Evolutionary conservation across 2,113 vertebrate species (phyloP).

Genomic region (Cercopithecus mona): DNA sequence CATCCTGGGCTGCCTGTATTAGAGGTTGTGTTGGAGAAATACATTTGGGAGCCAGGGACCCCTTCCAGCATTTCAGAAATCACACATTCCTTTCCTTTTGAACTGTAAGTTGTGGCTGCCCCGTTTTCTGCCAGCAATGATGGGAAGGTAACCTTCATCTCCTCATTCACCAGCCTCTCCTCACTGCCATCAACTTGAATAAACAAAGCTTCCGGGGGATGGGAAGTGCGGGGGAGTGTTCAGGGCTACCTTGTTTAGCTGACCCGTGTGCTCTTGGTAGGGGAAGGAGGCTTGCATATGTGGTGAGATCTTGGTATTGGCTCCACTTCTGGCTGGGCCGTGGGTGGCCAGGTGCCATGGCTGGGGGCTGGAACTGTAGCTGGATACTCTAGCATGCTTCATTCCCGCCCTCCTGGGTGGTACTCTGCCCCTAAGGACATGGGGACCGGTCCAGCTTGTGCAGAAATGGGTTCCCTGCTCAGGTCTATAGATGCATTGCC

Average conservation of each 20-base stretch:
- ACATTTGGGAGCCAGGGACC: not conserved
- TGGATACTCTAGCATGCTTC: not conserved
- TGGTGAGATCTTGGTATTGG: not conserved
- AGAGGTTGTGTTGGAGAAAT: not conserved
- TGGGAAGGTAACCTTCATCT: not conserved
- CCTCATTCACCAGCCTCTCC: not conserved
- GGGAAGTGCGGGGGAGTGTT: not conserved
- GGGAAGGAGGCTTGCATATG: not conserved
- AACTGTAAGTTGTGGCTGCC: not conserved
- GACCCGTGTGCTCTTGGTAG: not conserved
- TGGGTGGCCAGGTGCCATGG: slow-evolving; percentile 37
- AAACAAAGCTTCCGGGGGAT: slow-evolving; percentile 28
- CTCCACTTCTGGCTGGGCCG: not conserved
- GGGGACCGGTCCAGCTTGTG: not conserved
- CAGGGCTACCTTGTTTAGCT: not conserved
- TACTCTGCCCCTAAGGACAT: slow-evolving; percentile 1
- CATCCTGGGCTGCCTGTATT: not conserved
- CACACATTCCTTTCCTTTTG: not conserved
- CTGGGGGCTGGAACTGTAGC: not conserved
- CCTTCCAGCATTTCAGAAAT: not conserved
- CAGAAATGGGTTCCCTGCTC: slow-evolving; percentile 18
- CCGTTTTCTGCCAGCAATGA: not conserved
- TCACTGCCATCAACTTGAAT: slow-evolving; percentile 24
- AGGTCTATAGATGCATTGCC: slow-evolving; percentile 20
- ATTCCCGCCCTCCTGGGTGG: slow-evolving; percentile 38